A percentile compares a stretch with the other conserved stretches of the same genome.
These are phyloP conservation scores for Lamprotornis superbus DNA, from an alignment of 2,113 vertebrate genomes.

Conservation along the genomic window DNA sequence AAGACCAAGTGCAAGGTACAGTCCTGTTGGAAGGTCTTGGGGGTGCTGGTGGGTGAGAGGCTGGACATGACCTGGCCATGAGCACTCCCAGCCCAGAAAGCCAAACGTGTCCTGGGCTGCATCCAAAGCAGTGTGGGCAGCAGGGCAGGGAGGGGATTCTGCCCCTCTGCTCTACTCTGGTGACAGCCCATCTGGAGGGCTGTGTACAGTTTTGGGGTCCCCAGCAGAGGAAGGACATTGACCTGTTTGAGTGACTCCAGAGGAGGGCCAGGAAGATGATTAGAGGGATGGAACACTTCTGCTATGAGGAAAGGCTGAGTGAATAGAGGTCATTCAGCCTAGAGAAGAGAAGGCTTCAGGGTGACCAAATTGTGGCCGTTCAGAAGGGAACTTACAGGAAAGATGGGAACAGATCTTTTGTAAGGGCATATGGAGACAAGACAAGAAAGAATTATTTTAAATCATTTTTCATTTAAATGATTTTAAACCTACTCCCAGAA, in stretches of 20 bases:
- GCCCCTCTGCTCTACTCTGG: neutral
- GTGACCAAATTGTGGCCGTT: neutral
- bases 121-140: fast-evolving
- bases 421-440: neutral
- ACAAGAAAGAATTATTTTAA: neutral
- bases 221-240: neutral
- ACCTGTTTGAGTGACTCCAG: neutral
- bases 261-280: fast-evolving
- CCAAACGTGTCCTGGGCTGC: neutral
- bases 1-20: neutral
- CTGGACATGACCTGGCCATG: neutral
- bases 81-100: neutral
- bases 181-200: fast-evolving
- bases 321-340: neutral
- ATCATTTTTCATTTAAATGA: neutral
- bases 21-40: neutral
- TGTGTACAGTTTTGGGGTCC: neutral
- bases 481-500: neutral
- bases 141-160: neutral
- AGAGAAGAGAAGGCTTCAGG: neutral
- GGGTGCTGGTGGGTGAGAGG: neutral
- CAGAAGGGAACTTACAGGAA: neutral
- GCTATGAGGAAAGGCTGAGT: neutral
- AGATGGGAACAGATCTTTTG: neutral
- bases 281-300: neutral